Conservation (phyloP, 2,797 vertebrate species). For the Euthynnus affinis region DNA sequence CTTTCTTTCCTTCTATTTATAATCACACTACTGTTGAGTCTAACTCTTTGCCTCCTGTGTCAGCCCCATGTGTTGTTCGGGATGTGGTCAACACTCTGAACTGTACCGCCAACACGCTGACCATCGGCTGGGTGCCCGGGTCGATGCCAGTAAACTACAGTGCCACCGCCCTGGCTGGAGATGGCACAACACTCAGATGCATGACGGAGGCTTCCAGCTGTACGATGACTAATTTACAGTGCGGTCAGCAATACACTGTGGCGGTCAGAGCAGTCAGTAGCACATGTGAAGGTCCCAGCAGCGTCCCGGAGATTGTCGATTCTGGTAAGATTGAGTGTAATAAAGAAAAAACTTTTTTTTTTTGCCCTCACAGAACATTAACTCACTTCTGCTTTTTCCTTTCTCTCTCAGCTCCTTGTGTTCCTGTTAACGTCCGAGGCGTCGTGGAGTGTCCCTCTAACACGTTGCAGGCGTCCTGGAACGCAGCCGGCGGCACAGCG, state of each 20-base stretch:
- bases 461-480: conserved; percentile 77
- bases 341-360: neutral
- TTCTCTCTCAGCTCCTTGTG: conserved; percentile 78
- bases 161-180: conserved; percentile 31
- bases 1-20: neutral
- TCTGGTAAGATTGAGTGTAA: conserved; percentile 69
- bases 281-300: conserved; percentile 76
- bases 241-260: conserved; percentile 81
- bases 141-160: conserved; percentile 73
- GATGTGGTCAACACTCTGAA: conserved; percentile 59
- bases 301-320: conserved; percentile 51
- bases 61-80: conserved; percentile 82
- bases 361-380: neutral
- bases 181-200: conserved; percentile 66
- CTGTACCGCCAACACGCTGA: conserved; percentile 77
- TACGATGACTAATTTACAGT: conserved; percentile 65
- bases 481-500: conserved; percentile 59
- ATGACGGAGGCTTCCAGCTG: conserved; percentile 69
- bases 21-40: neutral
- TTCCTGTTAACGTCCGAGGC: conserved; percentile 64
- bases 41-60: neutral
- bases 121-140: conserved; percentile 73
- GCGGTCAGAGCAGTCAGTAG: conserved; percentile 69
- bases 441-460: conserved; percentile 75
- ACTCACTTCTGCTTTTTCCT: neutral